A percentile compares a stretch with the other conserved stretches of the same genome.
Conservation (phyloP, 2,113 vertebrate species). For the Pongo pygmaeus region DNA sequence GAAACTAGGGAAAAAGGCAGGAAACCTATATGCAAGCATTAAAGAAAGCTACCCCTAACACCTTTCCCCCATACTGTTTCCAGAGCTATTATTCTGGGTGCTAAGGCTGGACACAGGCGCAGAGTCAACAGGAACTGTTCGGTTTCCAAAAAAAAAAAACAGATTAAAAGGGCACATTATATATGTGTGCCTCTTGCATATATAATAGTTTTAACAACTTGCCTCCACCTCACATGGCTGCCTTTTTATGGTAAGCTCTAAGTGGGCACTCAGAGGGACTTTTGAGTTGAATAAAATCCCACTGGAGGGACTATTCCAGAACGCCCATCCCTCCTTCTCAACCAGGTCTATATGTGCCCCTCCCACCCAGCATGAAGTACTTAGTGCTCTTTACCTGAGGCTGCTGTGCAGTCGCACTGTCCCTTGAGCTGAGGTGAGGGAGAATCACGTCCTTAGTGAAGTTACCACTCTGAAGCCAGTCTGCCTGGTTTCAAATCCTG, state of each 20-base stretch:
- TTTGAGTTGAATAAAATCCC: not conserved
- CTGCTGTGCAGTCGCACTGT: not conserved
- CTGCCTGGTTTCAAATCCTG: not conserved
- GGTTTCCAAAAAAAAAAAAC: not conserved
- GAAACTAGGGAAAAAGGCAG: not conserved
- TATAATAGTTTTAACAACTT: not conserved
- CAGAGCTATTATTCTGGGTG: not conserved
- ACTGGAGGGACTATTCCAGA: not conserved
- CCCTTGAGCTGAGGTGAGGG: not conserved
- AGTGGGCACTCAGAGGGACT: not conserved
- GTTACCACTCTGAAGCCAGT: not conserved
- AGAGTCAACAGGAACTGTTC: not conserved
- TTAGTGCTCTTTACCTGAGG: not conserved
- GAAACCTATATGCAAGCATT: not conserved
- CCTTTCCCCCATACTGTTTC: not conserved
- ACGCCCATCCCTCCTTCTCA: not conserved
- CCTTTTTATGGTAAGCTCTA: not conserved
- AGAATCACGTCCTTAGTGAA: not conserved
- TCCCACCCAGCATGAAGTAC: too few species aligned
- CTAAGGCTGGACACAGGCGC: not conserved
- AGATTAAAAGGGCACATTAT: not conserved
- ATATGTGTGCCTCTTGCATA: not conserved
- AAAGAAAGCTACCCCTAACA: not conserved
- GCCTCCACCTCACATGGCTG: not conserved
- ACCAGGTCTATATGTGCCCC: not conserved